phyloP scores from a whole-genome alignment of 2,797 vertebrate genomes.

The Cossypha dichroa region DNA sequence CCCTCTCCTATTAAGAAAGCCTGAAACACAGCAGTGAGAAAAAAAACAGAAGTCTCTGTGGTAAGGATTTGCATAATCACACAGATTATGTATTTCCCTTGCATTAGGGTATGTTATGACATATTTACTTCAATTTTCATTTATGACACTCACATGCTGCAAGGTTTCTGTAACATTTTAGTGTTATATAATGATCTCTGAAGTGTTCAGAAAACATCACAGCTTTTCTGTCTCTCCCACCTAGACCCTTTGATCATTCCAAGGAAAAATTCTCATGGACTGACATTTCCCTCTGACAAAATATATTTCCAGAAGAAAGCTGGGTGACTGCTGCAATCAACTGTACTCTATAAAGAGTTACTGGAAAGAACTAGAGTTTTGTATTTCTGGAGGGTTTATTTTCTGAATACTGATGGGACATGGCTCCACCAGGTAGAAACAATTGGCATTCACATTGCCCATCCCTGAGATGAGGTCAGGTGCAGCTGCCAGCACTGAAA shows the following conservation, averaged over 20 bases:
- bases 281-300: not conserved
- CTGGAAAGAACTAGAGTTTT: not conserved
- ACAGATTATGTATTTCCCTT: not conserved
- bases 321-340: not conserved
- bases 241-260: not conserved
- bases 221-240: not conserved
- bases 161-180: not conserved
- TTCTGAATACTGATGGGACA: not conserved
- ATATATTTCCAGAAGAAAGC: not conserved
- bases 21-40: not conserved
- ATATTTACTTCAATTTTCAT: not conserved
- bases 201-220: not conserved
- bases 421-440: not conserved
- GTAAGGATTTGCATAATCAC: not conserved
- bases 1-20: rapidly evolving
- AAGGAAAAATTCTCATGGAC: not conserved
- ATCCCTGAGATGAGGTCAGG: not conserved
- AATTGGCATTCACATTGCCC: rapidly evolving
- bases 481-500: not conserved
- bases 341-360: not conserved
- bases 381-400: not conserved
- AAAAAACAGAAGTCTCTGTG: not conserved
- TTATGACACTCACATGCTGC: not conserved
- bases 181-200: not conserved
- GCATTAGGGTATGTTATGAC: not conserved